Evolutionary conservation across 2,888 invertebrate genomes (phyloP).

Genomic region (Drosophila greeni): DNA sequence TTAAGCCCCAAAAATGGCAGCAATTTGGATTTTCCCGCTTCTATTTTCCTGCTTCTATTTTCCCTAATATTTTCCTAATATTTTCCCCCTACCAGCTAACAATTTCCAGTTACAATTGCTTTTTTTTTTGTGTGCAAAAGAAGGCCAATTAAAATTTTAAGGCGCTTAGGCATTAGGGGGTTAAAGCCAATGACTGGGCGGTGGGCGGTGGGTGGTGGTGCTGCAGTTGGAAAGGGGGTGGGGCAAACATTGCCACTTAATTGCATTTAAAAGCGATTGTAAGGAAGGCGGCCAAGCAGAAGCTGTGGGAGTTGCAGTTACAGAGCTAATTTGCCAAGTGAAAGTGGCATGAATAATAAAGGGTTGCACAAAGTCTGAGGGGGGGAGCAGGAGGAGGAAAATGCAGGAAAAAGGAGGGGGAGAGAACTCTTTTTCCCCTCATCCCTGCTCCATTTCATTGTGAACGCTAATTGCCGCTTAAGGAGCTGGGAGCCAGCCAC

Average conservation of each 20-base stretch:
- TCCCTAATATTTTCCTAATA: too few relatives aligned
- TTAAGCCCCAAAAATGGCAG: conserved; percentile 31
- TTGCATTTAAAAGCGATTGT: conserved; percentile 68
- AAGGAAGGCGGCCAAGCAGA: conserved; percentile 9
- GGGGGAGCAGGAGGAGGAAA: conserved; percentile 1
- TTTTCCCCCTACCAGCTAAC: conserved; percentile 8
- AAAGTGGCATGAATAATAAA: conserved; percentile 69
- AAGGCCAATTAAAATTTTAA: conserved; percentile 68
- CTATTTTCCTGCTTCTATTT: too few relatives aligned
- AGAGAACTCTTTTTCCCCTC: conserved; percentile 1
- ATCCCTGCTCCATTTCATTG: conserved; percentile 45
- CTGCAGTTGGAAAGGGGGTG: conserved; percentile 13
- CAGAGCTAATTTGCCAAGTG: conserved; percentile 67
- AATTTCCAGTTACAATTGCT: conserved; percentile 61
- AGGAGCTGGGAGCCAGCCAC: conserved; percentile 45
- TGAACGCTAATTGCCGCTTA: conserved; percentile 68
- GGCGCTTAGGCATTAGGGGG: conserved; percentile 38
- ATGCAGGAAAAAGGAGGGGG: background rate
- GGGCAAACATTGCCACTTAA: conserved; percentile 61
- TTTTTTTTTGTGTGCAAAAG: conserved; percentile 34
- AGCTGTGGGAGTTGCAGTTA: conserved; percentile 36
- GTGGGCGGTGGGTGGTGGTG: too few relatives aligned
- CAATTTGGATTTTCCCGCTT: conserved; percentile 10
- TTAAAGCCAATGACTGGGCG: background rate
- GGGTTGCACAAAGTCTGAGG: conserved; percentile 17